A percentile compares a stretch with the other conserved stretches of the same genome.
Conservation (phyloP, 2,113 vertebrate species). For the Bufo bufo region DNA sequence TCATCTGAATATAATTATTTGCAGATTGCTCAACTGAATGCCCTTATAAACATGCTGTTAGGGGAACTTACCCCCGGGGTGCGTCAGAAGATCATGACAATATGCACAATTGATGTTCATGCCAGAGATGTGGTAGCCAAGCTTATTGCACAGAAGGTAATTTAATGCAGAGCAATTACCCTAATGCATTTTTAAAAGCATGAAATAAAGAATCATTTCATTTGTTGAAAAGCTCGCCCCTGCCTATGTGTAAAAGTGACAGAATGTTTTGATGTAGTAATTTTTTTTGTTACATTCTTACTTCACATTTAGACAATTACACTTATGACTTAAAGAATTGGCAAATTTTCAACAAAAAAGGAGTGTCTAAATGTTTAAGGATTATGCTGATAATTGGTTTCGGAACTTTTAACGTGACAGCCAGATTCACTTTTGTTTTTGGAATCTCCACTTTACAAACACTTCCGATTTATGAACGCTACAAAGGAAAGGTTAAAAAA, state of each 20-base stretch:
- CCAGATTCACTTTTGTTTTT: conserved; percentile 60
- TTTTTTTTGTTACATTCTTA: conserved; percentile 61
- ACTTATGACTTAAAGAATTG: conserved; percentile 78
- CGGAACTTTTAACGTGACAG: conserved; percentile 73
- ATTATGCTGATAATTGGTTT: conserved; percentile 60
- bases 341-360: conserved; percentile 66
- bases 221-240: conserved; percentile 85
- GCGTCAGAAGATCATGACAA: conserved; percentile 89
- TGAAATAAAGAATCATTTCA: conserved; percentile 82
- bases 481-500: background rate
- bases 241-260: conserved; percentile 81
- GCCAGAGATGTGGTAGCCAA: conserved; percentile 81
- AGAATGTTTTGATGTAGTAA: conserved; percentile 93
- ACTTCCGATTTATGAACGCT: background rate
- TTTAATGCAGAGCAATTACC: conserved; percentile 92
- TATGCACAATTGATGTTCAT: conserved; percentile 86
- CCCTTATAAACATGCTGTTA: conserved; percentile 89
- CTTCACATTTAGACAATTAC: conserved; percentile 75
- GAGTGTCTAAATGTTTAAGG: conserved; percentile 83
- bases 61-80: conserved; percentile 84
- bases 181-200: conserved; percentile 97
- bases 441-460: conserved; percentile 1
- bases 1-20: conserved; percentile 86
- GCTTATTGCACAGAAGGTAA: conserved; percentile 88
- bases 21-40: conserved; percentile 90